A percentile compares a stretch with the other conserved stretches of the same genome.
Conservation (phyloP, 2,113 vertebrate species). For the Oryzias woworae region DNA sequence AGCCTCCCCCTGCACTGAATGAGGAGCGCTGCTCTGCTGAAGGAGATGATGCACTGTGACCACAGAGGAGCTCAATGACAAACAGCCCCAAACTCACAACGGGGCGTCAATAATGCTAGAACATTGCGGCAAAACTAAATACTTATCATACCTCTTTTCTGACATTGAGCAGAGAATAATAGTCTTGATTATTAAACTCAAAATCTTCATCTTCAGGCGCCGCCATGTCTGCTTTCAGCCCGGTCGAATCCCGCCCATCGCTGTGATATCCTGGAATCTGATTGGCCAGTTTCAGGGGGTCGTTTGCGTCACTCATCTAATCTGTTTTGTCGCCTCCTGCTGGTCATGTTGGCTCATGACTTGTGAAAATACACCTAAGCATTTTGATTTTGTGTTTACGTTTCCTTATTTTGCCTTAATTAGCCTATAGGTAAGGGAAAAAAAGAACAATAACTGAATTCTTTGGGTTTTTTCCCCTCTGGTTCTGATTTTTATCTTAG, state of each 20-base stretch:
- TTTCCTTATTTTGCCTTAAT: too few relatives aligned
- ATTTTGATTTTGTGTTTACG: too few relatives aligned
- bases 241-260: slow-evolving; percentile 69
- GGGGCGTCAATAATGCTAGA: neutral
- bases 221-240: slow-evolving; percentile 87
- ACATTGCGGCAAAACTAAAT: neutral
- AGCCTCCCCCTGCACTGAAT: slow-evolving; percentile 12
- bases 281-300: slow-evolving; percentile 30
- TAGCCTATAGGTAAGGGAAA: too few relatives aligned
- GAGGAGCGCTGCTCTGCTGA: slow-evolving; percentile 9
- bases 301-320: neutral
- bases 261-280: slow-evolving; percentile 20
- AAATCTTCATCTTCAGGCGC: slow-evolving; percentile 87
- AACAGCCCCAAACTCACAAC: neutral
- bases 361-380: too few relatives aligned
- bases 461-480: too few relatives aligned
- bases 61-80: neutral
- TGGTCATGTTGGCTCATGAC: slow-evolving; percentile 4
- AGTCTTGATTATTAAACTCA: slow-evolving; percentile 88
- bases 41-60: slow-evolving; percentile 24
- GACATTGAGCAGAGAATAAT: slow-evolving; percentile 91
- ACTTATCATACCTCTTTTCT: slow-evolving; percentile 84
- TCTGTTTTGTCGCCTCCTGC: slow-evolving; percentile 29
- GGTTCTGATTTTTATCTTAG: too few relatives aligned
- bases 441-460: too few relatives aligned